Evolutionary conservation across 1,140 invertebrate species (phyloP).

Genomic region (Scaptomyza pallida): DNA sequence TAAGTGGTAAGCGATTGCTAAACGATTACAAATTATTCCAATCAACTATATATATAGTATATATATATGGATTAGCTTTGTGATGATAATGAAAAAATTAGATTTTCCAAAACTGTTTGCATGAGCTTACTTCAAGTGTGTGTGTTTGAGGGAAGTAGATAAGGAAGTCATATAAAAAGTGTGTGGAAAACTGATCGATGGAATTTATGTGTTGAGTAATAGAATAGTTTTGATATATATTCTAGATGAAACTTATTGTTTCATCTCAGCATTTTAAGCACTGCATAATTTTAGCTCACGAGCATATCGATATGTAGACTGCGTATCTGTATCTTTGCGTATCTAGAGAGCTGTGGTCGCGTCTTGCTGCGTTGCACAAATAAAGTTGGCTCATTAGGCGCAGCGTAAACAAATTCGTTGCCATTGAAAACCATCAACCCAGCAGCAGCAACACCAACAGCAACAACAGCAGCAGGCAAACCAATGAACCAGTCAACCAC

Average conservation of each 20-base stretch:
- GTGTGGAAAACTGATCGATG: neutral
- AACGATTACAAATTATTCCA: constrained; percentile 69
- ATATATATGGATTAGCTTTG: constrained; percentile 13
- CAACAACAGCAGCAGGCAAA: constrained; percentile 6
- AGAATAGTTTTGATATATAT: too few species aligned
- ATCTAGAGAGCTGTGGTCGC: constrained; percentile 50
- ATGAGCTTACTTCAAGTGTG: neutral
- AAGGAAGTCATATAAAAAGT: neutral
- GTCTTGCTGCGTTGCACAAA: constrained; percentile 62
- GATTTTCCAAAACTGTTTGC: neutral
- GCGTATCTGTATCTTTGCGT: constrained; percentile 12
- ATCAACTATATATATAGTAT: constrained; percentile 6
- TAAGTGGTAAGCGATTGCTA: constrained; percentile 49
- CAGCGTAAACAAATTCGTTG: constrained; percentile 71
- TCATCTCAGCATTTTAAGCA: neutral
- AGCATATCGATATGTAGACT: constrained; percentile 1
- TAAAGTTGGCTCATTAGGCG: constrained; percentile 68
- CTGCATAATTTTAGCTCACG: neutral
- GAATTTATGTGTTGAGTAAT: too few species aligned
- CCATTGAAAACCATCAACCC: constrained; percentile 40
- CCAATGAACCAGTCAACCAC: constrained; percentile 8
- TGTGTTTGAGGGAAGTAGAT: too few species aligned
- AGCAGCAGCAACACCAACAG: neutral
- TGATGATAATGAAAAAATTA: constrained; percentile 2
- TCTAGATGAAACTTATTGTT: too few species aligned